Evolutionary conservation across 2,888 invertebrate species (phyloP).

Genomic region (Eueremaeus valkanovi): DNA sequence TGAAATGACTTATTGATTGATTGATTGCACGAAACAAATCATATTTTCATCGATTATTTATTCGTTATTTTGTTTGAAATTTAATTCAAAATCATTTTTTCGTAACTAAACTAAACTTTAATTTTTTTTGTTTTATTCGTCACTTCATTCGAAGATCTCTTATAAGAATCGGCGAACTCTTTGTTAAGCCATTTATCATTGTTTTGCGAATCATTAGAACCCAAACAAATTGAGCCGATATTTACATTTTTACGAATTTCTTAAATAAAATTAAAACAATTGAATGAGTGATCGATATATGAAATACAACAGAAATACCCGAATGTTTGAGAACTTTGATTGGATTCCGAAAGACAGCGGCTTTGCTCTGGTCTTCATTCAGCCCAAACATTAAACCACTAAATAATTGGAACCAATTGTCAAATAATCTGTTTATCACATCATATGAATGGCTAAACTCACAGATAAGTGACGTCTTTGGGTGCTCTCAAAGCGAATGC

Average conservation of each 20-base stretch:
- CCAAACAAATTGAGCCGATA: constrained; percentile 22
- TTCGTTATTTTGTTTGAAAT: constrained; percentile 7
- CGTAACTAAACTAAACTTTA: background rate
- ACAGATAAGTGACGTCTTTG: constrained; percentile 40
- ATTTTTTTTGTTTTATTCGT: constrained; percentile 11
- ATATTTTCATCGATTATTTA: constrained; percentile 22
- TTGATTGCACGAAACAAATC: background rate
- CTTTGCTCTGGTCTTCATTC: constrained; percentile 30
- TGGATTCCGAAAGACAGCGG: constrained; percentile 36
- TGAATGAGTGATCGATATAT: no score
- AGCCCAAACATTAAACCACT: constrained; percentile 41
- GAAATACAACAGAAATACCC: background rate
- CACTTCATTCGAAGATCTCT: constrained; percentile 4
- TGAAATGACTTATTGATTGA: constrained; percentile 6
- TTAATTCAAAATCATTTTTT: background rate
- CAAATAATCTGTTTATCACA: background rate
- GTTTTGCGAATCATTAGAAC: constrained; percentile 5
- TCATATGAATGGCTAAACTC: background rate
- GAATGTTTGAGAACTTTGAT: constrained; percentile 41
- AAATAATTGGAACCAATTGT: no score
- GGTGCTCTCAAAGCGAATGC: constrained; percentile 36
- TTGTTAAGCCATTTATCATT: constrained; percentile 27
- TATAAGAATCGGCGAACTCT: background rate
- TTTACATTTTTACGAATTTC: constrained; percentile 40
- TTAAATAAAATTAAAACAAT: constrained; percentile 3